Percentiles rank a stretch among this genome's conserved stretches.
phyloP scores from a whole-genome alignment of 2,797 vertebrate genomes.

The Coracias cyanogaster region DNA sequence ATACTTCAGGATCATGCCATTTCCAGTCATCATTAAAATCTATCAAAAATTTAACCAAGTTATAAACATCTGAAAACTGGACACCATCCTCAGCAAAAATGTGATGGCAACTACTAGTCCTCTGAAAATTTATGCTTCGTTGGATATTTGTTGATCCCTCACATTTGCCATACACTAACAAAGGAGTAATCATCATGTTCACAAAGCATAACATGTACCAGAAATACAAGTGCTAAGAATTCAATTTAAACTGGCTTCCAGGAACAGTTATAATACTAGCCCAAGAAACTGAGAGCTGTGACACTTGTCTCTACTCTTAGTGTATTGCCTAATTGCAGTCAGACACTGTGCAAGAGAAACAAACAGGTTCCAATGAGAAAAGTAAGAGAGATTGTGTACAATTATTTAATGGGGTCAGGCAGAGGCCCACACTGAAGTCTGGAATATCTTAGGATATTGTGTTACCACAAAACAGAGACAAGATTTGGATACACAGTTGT shows the following conservation, averaged over 20 bases:
- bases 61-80: background rate
- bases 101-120: background rate
- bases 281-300: background rate
- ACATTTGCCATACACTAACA: background rate
- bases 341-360: background rate
- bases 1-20: background rate
- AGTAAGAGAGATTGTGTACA: background rate
- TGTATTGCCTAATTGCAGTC: background rate
- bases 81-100: background rate
- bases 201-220: background rate
- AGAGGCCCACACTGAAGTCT: background rate
- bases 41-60: background rate
- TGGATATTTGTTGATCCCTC: background rate
- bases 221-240: background rate
- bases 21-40: background rate
- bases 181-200: background rate
- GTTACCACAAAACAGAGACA: background rate
- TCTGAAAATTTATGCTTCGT: background rate
- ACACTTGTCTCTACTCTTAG: background rate
- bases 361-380: background rate
- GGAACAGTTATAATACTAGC: background rate
- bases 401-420: background rate
- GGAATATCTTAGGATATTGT: background rate
- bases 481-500: background rate
- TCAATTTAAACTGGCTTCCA: background rate